phyloP scores from a whole-genome alignment of 2,113 vertebrate genomes.

The Solea senegalensis region DNA sequence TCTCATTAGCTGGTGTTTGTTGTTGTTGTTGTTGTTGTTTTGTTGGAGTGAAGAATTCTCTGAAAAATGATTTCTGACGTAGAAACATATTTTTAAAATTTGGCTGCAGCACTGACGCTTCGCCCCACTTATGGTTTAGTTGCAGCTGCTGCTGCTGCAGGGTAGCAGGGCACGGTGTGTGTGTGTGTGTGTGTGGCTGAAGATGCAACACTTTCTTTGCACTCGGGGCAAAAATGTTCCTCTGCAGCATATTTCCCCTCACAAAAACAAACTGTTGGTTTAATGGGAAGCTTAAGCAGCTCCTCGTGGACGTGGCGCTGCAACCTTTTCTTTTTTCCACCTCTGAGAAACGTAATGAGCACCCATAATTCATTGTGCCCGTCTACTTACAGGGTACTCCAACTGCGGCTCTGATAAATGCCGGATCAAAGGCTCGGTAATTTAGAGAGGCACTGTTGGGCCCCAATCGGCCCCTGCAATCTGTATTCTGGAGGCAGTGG shows the following conservation, averaged over 20 bases:
- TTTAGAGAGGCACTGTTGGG: conserved; percentile 66
- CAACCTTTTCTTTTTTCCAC: conserved; percentile 15
- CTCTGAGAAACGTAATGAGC: conserved; percentile 64
- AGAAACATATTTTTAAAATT: neutral
- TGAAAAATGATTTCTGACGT: neutral
- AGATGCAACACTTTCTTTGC: conserved; percentile 12
- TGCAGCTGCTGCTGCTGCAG: neutral
- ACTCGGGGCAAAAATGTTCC: conserved; percentile 14
- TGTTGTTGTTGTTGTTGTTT: neutral
- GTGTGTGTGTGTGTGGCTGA: neutral
- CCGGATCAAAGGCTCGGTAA: conserved; percentile 75
- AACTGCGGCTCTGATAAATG: conserved; percentile 65
- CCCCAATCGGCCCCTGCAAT: conserved; percentile 64
- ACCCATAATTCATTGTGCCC: conserved; percentile 71
- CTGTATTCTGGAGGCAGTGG: conserved; percentile 72
- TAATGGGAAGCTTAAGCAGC: conserved; percentile 24
- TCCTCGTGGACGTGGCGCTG: conserved; percentile 13
- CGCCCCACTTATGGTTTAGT: too few species aligned
- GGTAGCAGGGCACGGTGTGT: neutral
- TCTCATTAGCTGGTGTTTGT: too few species aligned
- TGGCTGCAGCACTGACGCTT: neutral
- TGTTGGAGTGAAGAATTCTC: neutral
- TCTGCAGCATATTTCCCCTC: conserved; percentile 18
- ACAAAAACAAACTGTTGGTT: conserved; percentile 7
- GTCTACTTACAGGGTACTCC: conserved; percentile 48